Evolutionary conservation across 2,113 vertebrate genomes (phyloP).

Genomic region (Colaptes auratus): DNA sequence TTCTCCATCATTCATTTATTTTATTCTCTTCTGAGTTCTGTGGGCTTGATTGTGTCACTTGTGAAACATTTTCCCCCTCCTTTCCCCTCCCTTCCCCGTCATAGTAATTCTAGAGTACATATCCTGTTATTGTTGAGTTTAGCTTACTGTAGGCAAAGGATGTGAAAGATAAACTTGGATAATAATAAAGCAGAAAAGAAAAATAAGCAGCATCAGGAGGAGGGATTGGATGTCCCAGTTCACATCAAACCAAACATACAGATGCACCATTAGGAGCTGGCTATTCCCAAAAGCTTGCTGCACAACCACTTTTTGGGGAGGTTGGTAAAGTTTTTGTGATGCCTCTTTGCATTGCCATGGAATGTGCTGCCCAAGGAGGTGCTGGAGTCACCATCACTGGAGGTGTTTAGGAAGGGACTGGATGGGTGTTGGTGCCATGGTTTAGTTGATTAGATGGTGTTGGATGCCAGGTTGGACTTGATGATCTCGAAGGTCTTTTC

Average conservation of each 20-base stretch:
- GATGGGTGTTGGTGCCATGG: no score
- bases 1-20: not conserved
- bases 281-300: not conserved
- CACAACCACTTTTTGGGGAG: not conserved
- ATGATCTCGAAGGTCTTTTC: no score
- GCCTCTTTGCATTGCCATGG: not conserved
- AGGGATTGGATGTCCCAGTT: not conserved
- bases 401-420: no score
- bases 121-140: slow-evolving; percentile 2
- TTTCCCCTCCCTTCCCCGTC: not conserved
- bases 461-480: no score
- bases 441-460: no score
- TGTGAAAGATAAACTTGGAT: no score
- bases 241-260: not conserved
- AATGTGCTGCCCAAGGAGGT: no score
- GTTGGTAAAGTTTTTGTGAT: not conserved
- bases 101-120: not conserved
- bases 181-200: slow-evolving; percentile 6
- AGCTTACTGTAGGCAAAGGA: not conserved
- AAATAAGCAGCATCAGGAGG: not conserved
- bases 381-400: no score
- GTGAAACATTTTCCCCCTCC: not conserved
- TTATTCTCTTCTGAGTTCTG: not conserved
- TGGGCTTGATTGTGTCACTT: not conserved
- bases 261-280: not conserved